Conservation (phyloP, 2,888 invertebrate genomes). For the Coleophora flavipennella region DNA sequence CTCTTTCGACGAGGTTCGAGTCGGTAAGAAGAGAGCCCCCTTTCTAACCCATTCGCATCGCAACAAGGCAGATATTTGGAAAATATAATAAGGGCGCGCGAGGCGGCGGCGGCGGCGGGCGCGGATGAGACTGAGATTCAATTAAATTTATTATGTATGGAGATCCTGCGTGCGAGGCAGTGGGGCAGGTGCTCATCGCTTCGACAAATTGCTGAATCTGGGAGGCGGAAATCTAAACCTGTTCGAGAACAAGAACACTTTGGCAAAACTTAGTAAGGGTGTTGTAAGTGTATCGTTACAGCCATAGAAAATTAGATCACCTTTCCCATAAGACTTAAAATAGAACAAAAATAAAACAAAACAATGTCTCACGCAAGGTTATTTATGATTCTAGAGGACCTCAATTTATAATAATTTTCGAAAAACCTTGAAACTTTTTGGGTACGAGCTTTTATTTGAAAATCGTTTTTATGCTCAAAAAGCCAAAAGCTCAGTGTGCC, state of each 20-base stretch:
- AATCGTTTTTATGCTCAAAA: too few relatives aligned
- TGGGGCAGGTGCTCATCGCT: conserved; percentile 58
- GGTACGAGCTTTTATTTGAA: too few relatives aligned
- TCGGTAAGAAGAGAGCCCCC: conserved; percentile 62
- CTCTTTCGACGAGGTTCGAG: conserved; percentile 57
- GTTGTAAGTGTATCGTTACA: too few relatives aligned
- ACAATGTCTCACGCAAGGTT: too few relatives aligned
- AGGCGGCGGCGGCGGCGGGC: too few relatives aligned
- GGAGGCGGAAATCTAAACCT: conserved; percentile 29
- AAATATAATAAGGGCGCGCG: conserved; percentile 61
- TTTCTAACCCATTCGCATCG: conserved; percentile 52
- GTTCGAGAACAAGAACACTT: conserved; percentile 13
- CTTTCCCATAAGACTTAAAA: too few relatives aligned
- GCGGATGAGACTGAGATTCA: conserved; percentile 67
- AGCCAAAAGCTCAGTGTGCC: too few relatives aligned
- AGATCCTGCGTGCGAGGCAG: conserved; percentile 60
- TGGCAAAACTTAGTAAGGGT: background rate
- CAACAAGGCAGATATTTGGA: conserved; percentile 59
- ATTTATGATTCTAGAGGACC: too few relatives aligned
- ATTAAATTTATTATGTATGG: conserved; percentile 73
- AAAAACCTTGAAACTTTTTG: too few relatives aligned
- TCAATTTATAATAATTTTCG: too few relatives aligned
- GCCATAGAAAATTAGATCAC: too few relatives aligned
- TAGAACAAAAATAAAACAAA: too few relatives aligned
- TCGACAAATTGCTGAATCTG: conserved; percentile 53